Evolutionary conservation across 2,888 invertebrate genomes (phyloP), one percentile per base, ranked within the genome.

Genomic region (Lampropteryx suffumata): DNA sequence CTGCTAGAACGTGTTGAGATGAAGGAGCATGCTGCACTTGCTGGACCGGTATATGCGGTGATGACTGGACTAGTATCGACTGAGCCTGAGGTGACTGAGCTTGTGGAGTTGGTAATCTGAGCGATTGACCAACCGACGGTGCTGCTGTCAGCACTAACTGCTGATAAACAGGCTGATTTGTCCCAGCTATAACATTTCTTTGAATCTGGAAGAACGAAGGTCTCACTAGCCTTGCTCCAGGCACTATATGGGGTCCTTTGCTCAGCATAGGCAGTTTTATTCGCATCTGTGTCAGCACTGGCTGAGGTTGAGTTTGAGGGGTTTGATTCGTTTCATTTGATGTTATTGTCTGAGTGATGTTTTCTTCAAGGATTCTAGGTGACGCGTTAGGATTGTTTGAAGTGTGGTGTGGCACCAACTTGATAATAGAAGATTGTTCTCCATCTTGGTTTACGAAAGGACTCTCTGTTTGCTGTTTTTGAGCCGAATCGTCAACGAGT

Each of bases 131-230:
- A 9, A 90, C 68, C 8, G 84, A 82, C 2, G 91, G 89, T 7
- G 90, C 90, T 13, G 91, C 81, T 10, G 91, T 90, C 1, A 91
- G 70, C 2, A 91, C 90, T 30, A 91, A 64, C 56, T 91, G 91
- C 59, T 91, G 91, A 59, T 91, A 91, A 2, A 90, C 88, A 9
- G 85, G 87, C 45, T 92, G 91, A 56, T 90, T 91, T 6, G 90
- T 79, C 34, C 91, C 92, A 39, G 92, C 89, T 33, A 92, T 92
- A 1, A 92, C 92, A 65, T 92, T 92, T 28, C 93, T 82, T 61
- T 93, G 92, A 63, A 93, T 92, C 73, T 93, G 93, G 56, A 93
- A 88, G 62, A 89, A 90, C 0, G 90, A 89, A 6, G 90, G 90
- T 13, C 90, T 74, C 1, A 93, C 91, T 36, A 93, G 91, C 66